phyloP scores from a whole-genome alignment of 2,888 invertebrate genomes.

The Pachliopta kotzebuea region DNA sequence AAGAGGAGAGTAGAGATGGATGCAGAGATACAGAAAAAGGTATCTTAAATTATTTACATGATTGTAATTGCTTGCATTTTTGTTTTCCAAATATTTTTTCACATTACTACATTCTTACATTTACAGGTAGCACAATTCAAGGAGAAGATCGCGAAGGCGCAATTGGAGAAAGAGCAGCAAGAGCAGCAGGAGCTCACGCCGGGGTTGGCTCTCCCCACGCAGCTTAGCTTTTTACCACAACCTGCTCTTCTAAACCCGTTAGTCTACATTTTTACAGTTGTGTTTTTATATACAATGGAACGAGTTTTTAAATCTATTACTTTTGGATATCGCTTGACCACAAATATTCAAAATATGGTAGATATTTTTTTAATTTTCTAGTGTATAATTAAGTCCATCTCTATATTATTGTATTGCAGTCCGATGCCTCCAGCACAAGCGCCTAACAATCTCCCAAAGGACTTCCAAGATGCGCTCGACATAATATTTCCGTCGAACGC shows the following conservation, averaged over 20 bases:
- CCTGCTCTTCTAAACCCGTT: conserved; percentile 30
- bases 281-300: no score
- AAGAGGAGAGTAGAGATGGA: conserved; percentile 77
- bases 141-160: conserved; percentile 69
- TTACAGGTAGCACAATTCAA: conserved; percentile 72
- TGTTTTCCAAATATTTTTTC: no score
- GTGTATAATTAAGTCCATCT: no score
- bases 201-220: conserved; percentile 43
- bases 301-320: no score
- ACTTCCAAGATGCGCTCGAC: conserved; percentile 84
- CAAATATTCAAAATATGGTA: no score
- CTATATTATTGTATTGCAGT: conserved; percentile 9
- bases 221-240: conserved; percentile 37
- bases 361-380: no score
- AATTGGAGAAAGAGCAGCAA: conserved; percentile 54
- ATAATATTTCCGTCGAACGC: conserved; percentile 81
- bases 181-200: conserved; percentile 40
- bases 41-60: no score
- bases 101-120: not conserved
- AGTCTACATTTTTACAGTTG: not conserved
- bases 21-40: conserved; percentile 78
- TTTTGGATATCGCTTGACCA: no score
- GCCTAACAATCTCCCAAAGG: conserved; percentile 74
- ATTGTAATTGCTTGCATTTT: no score
- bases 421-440: conserved; percentile 36